phyloP scores from a whole-genome alignment of 2,888 invertebrate species.

The Agonopterix arenella region DNA sequence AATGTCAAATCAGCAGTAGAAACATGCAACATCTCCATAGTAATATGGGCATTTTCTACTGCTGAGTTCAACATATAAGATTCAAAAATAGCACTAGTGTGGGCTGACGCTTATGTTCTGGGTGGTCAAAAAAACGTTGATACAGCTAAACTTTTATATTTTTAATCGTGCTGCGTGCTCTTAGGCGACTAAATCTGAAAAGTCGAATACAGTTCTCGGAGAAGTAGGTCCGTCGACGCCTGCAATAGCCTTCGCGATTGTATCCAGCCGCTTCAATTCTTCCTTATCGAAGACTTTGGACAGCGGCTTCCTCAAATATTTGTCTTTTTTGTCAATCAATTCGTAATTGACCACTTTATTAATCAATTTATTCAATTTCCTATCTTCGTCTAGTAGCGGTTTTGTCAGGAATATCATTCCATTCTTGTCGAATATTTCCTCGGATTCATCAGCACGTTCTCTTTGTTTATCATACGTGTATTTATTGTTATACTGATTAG shows the following conservation, averaged over 20 bases:
- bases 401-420: conserved; percentile 10
- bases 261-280: conserved; percentile 1
- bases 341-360: conserved; percentile 10
- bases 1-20: no score
- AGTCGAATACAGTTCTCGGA: conserved; percentile 7
- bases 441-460: background rate
- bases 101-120: no score
- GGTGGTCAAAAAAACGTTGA: no score
- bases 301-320: conserved; percentile 3
- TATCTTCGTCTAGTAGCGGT: conserved; percentile 4
- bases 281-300: conserved; percentile 3
- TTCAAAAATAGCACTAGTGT: no score
- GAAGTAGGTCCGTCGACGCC: background rate
- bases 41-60: no score
- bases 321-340: conserved; percentile 1
- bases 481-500: no score
- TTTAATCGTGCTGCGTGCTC: background rate
- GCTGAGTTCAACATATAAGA: no score
- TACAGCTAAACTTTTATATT: no score
- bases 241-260: conserved; percentile 1
- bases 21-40: no score
- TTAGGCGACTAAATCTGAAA: conserved; percentile 11
- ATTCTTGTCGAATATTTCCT: conserved; percentile 5
- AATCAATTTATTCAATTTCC: conserved; percentile 5
- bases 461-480: no score